Base-by-base conservation (phyloP, 2,113 vertebrate species). In the Poicephalus meyeri region DNA sequence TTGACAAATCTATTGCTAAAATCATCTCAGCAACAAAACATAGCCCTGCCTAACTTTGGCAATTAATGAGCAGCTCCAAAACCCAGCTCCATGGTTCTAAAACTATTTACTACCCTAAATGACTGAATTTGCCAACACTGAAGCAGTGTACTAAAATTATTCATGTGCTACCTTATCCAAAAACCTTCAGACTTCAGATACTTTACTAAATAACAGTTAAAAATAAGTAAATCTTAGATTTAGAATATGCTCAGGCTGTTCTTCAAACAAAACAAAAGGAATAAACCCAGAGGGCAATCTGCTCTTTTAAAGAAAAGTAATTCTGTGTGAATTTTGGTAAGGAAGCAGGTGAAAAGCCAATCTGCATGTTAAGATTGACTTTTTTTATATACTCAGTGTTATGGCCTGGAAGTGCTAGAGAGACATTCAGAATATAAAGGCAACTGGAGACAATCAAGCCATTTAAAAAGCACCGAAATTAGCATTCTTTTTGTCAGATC, bases 371-470 rank as follows among this genome's bases (percentile, higher is more conserved):
- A 70, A 60, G 33, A 63, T 17, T 49, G 77, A 73, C 70, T 56
- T 83, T 69, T 69, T 68, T 89, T 28, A 90, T 79, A 69, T 16
- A 78, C 53, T 79, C 61, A 21, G 3, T 66, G 44, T 71, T 80
- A 91, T 1, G 4, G 72, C 72, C 68, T 93, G 80, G 80, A 93
- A 95, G 55, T 2, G 2, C 47, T 88, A 13, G 53, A 89, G 72
- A 95, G 68, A 91, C 37, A 46, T 79, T 73, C 68, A 73, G 60
- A 90, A 84, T 47, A 93, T 46, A 93, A 81, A 96, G 31, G 65
- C 94, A 95, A 95, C 86, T 93, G 77, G 47, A 95, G 31, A 97
- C 93, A 95, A 95, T 81, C 60, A 87, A 89, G 56, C 77, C 86
- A 64, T 78, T 95, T 76, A 65, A 93, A 90, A 91, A 76, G 88